Evolutionary conservation across 2,113 vertebrate species (phyloP).

Genomic region (Leptobrachium leishanense): DNA sequence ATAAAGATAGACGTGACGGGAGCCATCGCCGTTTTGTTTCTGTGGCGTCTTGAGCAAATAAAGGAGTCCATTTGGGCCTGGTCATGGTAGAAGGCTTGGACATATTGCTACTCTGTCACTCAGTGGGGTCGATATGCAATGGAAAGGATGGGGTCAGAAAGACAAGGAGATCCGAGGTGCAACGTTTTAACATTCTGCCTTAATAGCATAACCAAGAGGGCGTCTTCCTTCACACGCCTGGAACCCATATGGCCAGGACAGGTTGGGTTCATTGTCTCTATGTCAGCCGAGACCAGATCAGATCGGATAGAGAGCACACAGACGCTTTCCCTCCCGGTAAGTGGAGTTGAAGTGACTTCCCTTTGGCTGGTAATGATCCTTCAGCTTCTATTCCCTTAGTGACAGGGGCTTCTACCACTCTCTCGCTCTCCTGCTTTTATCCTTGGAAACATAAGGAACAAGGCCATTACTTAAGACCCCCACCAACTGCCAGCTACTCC

Average conservation of each 20-base stretch:
- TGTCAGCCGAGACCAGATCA: constrained; percentile 10
- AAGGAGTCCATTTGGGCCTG: too few relatives aligned
- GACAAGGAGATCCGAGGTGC: too few relatives aligned
- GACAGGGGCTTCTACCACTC: neutral
- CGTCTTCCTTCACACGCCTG: too few relatives aligned
- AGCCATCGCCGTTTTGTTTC: too few relatives aligned
- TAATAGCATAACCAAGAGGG: too few relatives aligned
- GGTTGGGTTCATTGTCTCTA: neutral
- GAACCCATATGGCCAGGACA: neutral
- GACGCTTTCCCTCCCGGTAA: constrained; percentile 10
- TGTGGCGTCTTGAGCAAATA: too few relatives aligned
- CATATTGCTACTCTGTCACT: too few relatives aligned
- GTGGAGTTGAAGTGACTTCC: constrained; percentile 19
- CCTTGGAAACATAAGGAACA: neutral
- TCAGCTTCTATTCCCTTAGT: constrained; percentile 15
- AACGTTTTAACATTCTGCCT: too few relatives aligned
- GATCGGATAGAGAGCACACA: neutral
- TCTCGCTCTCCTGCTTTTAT: constrained; percentile 8
- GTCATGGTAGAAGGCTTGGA: too few relatives aligned
- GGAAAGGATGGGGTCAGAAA: too few relatives aligned
- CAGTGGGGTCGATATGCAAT: too few relatives aligned
- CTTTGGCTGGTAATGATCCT: constrained; percentile 20
- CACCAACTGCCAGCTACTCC: constrained; percentile 5
- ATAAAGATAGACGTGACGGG: too few relatives aligned
- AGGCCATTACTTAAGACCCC: constrained; percentile 21